Evolutionary conservation across 1,140 invertebrate species (phyloP).

Genomic region (Kradibia gibbosae): DNA sequence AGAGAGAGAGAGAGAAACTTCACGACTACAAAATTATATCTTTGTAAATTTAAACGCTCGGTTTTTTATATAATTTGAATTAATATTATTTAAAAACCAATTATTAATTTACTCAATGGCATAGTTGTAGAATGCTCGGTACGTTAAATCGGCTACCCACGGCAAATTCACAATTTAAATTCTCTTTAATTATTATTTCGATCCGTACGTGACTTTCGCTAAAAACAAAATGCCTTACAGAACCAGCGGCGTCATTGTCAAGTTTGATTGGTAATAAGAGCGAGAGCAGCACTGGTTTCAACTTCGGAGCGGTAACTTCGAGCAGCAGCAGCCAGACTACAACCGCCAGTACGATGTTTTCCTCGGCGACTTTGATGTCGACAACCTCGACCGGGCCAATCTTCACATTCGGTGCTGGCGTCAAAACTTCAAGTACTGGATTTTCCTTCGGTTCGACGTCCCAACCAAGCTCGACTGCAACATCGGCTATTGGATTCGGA

Average conservation of each 20-base stretch:
- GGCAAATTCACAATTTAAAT: no score
- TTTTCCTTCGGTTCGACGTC: constrained; percentile 4
- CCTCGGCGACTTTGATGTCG: neutral
- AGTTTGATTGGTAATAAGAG: constrained; percentile 3
- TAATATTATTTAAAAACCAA: no score
- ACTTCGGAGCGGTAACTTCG: constrained; percentile 1
- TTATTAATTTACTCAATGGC: no score
- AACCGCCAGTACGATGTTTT: neutral
- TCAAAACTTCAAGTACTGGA: neutral
- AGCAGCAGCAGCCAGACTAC: neutral
- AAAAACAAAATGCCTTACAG: neutral
- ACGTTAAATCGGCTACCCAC: no score
- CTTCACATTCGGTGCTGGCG: neutral
- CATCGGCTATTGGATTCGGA: neutral
- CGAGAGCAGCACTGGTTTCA: neutral
- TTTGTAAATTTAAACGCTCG: no score
- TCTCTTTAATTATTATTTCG: no score
- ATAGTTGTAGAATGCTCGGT: no score
- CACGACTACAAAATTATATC: no score
- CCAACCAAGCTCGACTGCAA: neutral
- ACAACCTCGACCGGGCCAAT: neutral
- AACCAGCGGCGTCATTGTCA: neutral
- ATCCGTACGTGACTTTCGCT: no score
- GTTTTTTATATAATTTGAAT: no score
- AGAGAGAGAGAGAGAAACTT: no score